Base-by-base conservation (phyloP, 2,888 invertebrate genomes). In the Ophion ellenae region DNA sequence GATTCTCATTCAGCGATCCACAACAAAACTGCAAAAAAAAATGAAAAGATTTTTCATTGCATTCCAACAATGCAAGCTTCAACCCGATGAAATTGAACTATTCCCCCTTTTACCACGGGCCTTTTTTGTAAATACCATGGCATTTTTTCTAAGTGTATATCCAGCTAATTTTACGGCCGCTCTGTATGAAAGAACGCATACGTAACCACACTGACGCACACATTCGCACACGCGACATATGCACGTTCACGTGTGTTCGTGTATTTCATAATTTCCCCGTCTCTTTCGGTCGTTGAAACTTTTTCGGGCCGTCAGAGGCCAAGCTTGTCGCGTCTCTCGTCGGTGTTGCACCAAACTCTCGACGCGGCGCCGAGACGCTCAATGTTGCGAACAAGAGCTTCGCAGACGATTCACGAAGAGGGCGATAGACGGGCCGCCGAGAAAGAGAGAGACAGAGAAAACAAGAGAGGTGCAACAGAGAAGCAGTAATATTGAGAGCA, bases 331-430 rank as follows among this genome's bases (percentile, higher is more conserved):
- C 81, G 81, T 66, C 32, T 47, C 47, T 47, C 47, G 14, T 47
- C 47, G 47, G 47, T 47, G 47, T 81, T 84, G 84, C 81, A 76
- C 84, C 76, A 84, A 84, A 81, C 61, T 61, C 81, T 81, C 78
- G 67, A 66, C 36, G 45, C 53, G 61, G 61, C 79, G 79, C 79
- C 70, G 70, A 79, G 79, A 79, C 59, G 69, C 59, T 69, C 69
- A 59, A 14, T 36, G 76, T 20, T 40, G 53, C 53, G n/a, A 57
- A n/a, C 61, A 5, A 9, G 57, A 40, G 53, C 17, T 36, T 57
- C 28, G 11, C 32, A 76, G 76, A 76, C 76, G 76, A 76, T 59
- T 63, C 73, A 67, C 57, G 66, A 45, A 36, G 57, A 40, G 63
- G 66, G 57, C 67, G 67, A 74, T 74, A 63, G 74, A 74, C 66